Conservation (phyloP, 2,888 invertebrate species). For the Hydrotaea cyrtoneurina region DNA sequence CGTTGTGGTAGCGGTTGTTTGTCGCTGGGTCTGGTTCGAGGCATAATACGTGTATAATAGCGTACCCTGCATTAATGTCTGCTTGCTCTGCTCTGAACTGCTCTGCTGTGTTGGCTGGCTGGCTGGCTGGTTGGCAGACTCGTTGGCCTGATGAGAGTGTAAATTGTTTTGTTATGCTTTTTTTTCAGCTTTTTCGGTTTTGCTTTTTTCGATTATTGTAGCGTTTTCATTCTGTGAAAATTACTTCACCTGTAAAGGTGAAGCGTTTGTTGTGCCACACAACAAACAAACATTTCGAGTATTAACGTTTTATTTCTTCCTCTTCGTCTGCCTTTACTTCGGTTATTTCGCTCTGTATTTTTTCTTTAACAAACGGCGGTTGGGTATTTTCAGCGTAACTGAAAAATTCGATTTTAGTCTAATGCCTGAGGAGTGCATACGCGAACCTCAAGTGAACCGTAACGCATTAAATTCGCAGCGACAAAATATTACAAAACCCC, state of each 20-base stretch:
- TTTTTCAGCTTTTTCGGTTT: constrained; percentile 52
- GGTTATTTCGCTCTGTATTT: constrained; percentile 12
- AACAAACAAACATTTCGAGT: background rate
- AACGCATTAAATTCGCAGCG: constrained; percentile 33
- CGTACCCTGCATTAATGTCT: background rate
- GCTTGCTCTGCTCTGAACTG: background rate
- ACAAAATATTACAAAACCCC: background rate
- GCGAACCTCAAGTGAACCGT: constrained; percentile 49
- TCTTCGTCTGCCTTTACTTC: background rate
- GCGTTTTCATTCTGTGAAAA: constrained; percentile 78
- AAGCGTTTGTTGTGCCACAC: constrained; percentile 62
- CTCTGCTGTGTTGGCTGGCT: constrained; percentile 1
- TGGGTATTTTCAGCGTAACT: constrained; percentile 30
- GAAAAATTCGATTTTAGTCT: constrained; percentile 39
- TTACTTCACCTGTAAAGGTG: constrained; percentile 80
- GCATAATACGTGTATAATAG: background rate
- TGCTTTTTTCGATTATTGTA: constrained; percentile 67
- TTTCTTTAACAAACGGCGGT: background rate
- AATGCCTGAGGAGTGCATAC: constrained; percentile 21
- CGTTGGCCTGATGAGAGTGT: constrained; percentile 44
- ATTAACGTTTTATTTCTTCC: constrained; percentile 4
- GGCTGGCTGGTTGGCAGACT: constrained; percentile 36
- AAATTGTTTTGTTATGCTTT: constrained; percentile 49
- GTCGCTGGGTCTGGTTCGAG: background rate
- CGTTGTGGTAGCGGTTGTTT: background rate